Evolutionary conservation across 2,797 vertebrate species (phyloP).

Genomic region (Cetoscarus ocellatus): DNA sequence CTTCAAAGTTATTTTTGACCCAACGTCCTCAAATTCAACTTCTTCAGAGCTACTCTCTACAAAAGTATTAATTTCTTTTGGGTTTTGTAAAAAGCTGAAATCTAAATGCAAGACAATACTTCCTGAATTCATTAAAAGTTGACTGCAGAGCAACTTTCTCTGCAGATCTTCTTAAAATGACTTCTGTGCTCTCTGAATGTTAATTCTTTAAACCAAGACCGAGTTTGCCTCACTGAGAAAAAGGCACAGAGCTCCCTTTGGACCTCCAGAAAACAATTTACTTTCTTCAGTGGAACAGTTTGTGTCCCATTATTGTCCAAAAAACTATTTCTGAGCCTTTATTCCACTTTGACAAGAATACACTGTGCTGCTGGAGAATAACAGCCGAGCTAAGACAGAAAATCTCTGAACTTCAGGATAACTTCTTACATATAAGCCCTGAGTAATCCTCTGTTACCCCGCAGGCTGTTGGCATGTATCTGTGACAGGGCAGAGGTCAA

Average conservation of each 20-base stretch:
- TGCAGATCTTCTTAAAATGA: background rate
- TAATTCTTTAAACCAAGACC: slow-evolving; percentile 9
- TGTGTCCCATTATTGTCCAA: background rate
- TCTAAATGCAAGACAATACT: slow-evolving; percentile 1
- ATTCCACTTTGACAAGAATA: background rate
- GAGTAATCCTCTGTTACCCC: background rate
- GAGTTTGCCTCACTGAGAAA: background rate
- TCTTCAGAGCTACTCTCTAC: background rate
- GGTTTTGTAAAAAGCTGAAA: background rate
- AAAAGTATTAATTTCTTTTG: slow-evolving; percentile 12
- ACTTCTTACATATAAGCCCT: too few species aligned
- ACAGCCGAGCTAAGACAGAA: background rate
- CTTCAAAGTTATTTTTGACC: slow-evolving; percentile 40
- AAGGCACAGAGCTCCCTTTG: background rate
- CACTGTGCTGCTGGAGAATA: background rate
- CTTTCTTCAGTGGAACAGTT: slow-evolving; percentile 4
- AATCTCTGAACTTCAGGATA: background rate
- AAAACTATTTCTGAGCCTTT: background rate
- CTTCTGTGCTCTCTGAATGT: slow-evolving; percentile 13
- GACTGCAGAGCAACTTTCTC: background rate
- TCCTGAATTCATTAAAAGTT: slow-evolving; percentile 21
- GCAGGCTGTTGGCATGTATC: background rate
- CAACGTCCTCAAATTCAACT: slow-evolving; percentile 26
- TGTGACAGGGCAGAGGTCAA: slow-evolving; percentile 17
- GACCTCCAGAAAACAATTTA: background rate